Base-by-base conservation (phyloP, 2,797 vertebrate species). In the Carduelis carduelis region DNA sequence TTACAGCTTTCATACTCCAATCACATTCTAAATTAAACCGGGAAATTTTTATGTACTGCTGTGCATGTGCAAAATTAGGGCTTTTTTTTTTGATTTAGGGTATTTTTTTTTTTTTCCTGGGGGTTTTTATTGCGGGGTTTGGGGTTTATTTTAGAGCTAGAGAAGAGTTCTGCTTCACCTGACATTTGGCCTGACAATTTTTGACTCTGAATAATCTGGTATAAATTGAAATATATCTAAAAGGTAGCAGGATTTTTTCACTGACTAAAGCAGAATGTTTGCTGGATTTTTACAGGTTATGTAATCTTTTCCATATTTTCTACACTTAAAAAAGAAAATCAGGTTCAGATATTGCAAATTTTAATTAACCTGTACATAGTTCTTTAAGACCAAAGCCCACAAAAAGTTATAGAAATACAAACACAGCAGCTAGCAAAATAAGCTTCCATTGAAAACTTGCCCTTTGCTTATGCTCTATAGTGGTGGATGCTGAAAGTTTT, bases 121-220 rank as follows among this genome's bases (percentile, higher is more conserved):
- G 1, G 4, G 1, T 2, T 21, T 55, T 59, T 21, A 3, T 20
- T 41, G 6, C 35, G 13, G 7, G 2, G 0, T 35, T 61, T 53
- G 11, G 7, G 17, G 18, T 17, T 32, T 57, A 37, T 46, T 59
- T 55, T 28, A 35, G 13, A 17, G 8, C 14, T 47, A 68, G 32
- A 28, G 30, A 52, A 57, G 11, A 15, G 7, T 5, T 88, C 44
- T 82, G 16, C 37, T 90, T 87, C 35, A 85, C 14, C 18, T 72
- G 52, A 57, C 6, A 18, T 46, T 87, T 69, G 63, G 11, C 19
- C 50, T 75, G 11, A 17, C 32, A 60, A 16, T 75, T 89, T 82
- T 61, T 87, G 37, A 68, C 23, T 88, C 30, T 70, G 53, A 86
- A 70, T 52, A 70, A 64, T 60, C 19, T 43, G 37, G 2, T 78